Evolutionary conservation across 2,797 vertebrate genomes (phyloP).

Genomic region (Liasis olivaceus): DNA sequence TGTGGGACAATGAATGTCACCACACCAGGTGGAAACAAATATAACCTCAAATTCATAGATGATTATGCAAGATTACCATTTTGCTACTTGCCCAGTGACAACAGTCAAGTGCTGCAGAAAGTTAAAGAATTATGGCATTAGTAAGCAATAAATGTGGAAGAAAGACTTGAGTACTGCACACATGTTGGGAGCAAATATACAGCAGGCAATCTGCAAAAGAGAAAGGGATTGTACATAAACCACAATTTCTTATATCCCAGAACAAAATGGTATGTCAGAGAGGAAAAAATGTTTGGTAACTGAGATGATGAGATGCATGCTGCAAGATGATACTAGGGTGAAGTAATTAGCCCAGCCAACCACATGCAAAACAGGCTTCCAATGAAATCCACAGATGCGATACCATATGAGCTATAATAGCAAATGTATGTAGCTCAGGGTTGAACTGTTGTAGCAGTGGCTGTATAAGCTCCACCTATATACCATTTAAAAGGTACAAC

Average conservation of each 20-base stretch:
- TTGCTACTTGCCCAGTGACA: neutral
- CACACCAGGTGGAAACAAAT: too few species aligned
- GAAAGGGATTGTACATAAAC: neutral
- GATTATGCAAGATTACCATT: neutral
- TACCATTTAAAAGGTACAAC: neutral
- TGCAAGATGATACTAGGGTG: neutral
- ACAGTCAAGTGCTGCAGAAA: neutral
- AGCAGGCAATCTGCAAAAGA: neutral
- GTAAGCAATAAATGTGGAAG: neutral
- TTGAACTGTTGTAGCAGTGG: neutral
- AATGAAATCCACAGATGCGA: too few species aligned
- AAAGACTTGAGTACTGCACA: neutral
- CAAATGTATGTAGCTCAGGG: neutral
- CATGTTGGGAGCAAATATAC: neutral
- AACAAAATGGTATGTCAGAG: neutral
- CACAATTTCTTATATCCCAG: neutral
- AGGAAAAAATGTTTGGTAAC: neutral
- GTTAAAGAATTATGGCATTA: neutral
- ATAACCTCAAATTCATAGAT: neutral
- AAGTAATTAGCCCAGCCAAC: neutral
- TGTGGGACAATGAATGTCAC: too few species aligned
- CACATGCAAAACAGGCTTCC: neutral
- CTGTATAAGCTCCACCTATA: neutral
- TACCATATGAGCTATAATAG: neutral
- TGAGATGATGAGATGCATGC: neutral